Evolutionary conservation across 2,888 invertebrate genomes (phyloP).

Genomic region (Melitaea athalia): DNA sequence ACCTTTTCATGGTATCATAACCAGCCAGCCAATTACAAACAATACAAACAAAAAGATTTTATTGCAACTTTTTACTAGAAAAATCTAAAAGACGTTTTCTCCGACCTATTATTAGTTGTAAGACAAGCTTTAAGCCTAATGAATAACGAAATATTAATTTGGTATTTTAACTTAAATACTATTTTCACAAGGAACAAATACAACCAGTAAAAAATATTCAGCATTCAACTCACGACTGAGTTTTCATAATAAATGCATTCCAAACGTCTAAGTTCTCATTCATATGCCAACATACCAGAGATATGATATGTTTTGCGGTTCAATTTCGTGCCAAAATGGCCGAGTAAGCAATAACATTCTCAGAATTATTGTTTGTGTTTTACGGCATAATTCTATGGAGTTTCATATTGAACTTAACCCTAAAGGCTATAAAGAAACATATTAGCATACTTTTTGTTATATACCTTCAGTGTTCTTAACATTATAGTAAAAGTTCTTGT

Average conservation of each 20-base stretch:
- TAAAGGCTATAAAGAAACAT: neutral
- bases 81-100: too few species aligned
- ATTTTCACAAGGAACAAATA: neutral
- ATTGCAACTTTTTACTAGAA: too few species aligned
- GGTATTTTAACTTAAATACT: neutral
- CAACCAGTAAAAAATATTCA: neutral
- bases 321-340: constrained; percentile 28
- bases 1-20: too few species aligned
- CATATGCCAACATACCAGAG: constrained; percentile 26
- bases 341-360: constrained; percentile 18
- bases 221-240: constrained; percentile 9
- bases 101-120: too few species aligned
- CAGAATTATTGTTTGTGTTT: constrained; percentile 11
- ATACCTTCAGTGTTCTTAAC: too few species aligned
- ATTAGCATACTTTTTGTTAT: too few species aligned
- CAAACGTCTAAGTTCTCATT: constrained; percentile 7
- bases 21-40: too few species aligned
- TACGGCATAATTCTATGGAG: constrained; percentile 7
- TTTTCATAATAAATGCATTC: constrained; percentile 27
- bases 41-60: too few species aligned
- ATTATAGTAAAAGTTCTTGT: too few species aligned
- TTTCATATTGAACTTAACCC: neutral
- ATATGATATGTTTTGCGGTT: constrained; percentile 25
- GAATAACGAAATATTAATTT: too few species aligned
- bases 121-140: too few species aligned